A percentile compares a stretch with the other conserved stretches of the same genome.
phyloP scores from a whole-genome alignment of 2,113 vertebrate genomes.

The Menidia beryllina region DNA sequence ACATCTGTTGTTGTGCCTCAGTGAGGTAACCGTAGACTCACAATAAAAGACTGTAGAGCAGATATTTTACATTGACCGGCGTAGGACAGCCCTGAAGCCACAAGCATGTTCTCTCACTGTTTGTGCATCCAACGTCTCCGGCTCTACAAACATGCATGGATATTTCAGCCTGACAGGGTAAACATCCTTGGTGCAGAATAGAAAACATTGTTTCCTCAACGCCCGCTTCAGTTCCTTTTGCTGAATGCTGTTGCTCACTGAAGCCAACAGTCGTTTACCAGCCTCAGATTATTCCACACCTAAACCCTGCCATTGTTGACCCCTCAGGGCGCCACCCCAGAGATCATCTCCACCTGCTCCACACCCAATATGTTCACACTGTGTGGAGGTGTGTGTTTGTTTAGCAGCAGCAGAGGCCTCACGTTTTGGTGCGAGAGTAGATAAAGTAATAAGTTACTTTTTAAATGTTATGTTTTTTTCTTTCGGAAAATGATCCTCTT shows the following conservation, averaged over 20 bases:
- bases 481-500: too few relatives aligned
- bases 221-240: conserved; percentile 13
- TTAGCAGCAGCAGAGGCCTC: conserved; percentile 10
- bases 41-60: conserved; percentile 17
- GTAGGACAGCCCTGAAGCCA: background rate
- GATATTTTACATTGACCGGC: conserved; percentile 23
- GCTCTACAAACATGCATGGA: conserved; percentile 18
- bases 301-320: conserved; percentile 43
- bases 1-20: conserved; percentile 60
- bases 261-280: conserved; percentile 32
- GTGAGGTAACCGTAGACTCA: conserved; percentile 29
- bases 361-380: conserved; percentile 69
- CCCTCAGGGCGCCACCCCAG: conserved; percentile 27
- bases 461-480: too few relatives aligned
- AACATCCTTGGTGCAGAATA: background rate
- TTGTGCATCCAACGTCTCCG: background rate
- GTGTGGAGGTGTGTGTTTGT: conserved; percentile 53
- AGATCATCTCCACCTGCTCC: conserved; percentile 65
- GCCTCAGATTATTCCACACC: conserved; percentile 39
- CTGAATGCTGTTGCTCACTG: conserved; percentile 16
- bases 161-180: background rate
- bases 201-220: conserved; percentile 27
- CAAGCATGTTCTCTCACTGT: conserved; percentile 13
- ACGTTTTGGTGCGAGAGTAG: background rate
- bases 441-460: background rate